A percentile compares a stretch with the other conserved stretches of the same genome.
These are phyloP conservation scores for Leistus spinibarbis DNA, from an alignment of 2,888 invertebrate species.

Conservation along the genomic window DNA sequence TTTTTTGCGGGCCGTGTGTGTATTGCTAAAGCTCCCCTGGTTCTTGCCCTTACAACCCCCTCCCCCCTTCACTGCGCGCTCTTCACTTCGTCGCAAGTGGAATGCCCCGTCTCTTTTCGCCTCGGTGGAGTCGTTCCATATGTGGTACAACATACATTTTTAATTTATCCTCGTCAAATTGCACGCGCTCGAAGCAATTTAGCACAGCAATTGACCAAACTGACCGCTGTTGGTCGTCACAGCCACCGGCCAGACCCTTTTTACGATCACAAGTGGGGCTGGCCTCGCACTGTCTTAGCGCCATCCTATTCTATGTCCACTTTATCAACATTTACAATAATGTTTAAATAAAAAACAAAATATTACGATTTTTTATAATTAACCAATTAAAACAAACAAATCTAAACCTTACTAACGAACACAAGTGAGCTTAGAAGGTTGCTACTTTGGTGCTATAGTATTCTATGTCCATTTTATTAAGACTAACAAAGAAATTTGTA, in stretches of 20 bases:
- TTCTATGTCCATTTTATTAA: no score
- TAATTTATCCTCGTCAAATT: conserved; percentile 49
- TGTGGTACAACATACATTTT: conserved; percentile 43
- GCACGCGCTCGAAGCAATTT: conserved; percentile 48
- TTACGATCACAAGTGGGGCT: not conserved
- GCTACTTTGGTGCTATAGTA: no score
- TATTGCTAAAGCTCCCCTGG: not conserved
- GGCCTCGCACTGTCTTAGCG: no score
- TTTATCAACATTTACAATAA: no score
- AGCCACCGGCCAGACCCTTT: not conserved
- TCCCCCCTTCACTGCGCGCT: not conserved
- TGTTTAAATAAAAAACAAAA: no score
- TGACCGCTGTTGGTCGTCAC: conserved; percentile 4
- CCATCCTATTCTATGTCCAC: no score
- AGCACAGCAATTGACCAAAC: conserved; percentile 8
- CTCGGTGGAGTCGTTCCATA: not conserved
- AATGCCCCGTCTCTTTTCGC: not conserved
- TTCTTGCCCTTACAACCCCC: no score
- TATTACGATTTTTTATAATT: no score
- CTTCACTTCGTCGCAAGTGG: not conserved
- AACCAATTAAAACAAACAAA: no score
- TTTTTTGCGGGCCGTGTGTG: not conserved
- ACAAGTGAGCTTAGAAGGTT: no score
- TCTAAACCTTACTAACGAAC: no score
- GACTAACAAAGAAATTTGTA: no score